Evolutionary conservation across 2,797 vertebrate genomes (phyloP).

Genomic region (Syndactyla subalaris): DNA sequence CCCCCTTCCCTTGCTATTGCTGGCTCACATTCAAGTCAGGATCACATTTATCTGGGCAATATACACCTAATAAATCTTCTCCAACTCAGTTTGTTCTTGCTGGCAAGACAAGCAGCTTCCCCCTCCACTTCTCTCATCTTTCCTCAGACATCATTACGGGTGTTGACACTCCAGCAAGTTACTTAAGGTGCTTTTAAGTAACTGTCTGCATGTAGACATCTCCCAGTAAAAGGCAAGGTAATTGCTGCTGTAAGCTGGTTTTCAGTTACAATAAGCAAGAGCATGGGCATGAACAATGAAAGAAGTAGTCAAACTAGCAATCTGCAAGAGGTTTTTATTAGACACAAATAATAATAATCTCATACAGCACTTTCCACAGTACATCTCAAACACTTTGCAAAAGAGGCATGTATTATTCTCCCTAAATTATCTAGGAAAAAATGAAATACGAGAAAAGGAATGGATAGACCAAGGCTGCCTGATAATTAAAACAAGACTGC

Average conservation of each 20-base stretch:
- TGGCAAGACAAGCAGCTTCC: slow-evolving; percentile 44
- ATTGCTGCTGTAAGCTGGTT: background rate
- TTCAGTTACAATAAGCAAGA: slow-evolving; percentile 17
- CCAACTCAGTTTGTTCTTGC: slow-evolving; percentile 28
- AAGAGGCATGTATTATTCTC: background rate
- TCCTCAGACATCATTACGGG: slow-evolving; percentile 57
- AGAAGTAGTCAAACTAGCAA: background rate
- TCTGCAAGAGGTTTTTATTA: background rate
- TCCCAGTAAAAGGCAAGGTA: background rate
- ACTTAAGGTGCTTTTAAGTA: slow-evolving; percentile 46
- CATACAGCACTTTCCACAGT: background rate
- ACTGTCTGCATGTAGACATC: slow-evolving; percentile 9
- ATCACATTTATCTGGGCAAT: slow-evolving; percentile 60
- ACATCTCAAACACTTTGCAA: background rate
- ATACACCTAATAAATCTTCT: slow-evolving; percentile 57
- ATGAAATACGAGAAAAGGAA: background rate
- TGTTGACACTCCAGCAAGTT: slow-evolving; percentile 55
- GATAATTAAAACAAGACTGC: background rate
- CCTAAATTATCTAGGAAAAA: background rate
- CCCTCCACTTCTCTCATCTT: slow-evolving; percentile 52
- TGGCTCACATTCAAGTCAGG: slow-evolving; percentile 45
- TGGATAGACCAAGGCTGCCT: background rate
- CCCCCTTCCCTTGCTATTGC: slow-evolving; percentile 51
- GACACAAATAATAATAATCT: background rate
- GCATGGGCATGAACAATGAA: background rate